Conservation (phyloP, 2,113 vertebrate species). For the Hoplias malabaricus region DNA sequence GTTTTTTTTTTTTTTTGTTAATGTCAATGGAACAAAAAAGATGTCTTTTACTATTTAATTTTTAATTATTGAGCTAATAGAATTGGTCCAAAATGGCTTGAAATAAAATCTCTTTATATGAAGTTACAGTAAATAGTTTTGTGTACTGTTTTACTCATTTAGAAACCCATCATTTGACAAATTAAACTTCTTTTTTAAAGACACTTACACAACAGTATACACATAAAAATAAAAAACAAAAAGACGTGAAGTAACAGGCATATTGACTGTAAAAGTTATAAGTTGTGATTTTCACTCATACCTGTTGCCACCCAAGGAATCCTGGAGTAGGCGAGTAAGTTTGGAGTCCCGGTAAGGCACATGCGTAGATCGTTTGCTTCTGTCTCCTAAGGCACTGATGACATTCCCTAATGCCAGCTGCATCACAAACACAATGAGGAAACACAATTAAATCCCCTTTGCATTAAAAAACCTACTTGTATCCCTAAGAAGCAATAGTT, state of each 20-base stretch:
- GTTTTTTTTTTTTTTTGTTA: too few relatives aligned
- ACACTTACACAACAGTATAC: too few relatives aligned
- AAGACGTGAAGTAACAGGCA: background rate
- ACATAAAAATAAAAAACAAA: background rate
- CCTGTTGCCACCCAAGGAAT: constrained; percentile 97
- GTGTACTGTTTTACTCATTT: too few relatives aligned
- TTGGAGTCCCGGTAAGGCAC: constrained; percentile 98
- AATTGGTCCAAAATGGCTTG: too few relatives aligned
- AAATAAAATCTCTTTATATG: too few relatives aligned
- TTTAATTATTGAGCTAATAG: too few relatives aligned
- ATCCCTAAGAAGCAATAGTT: too few relatives aligned
- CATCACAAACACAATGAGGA: constrained; percentile 2
- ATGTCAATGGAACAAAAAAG: too few relatives aligned
- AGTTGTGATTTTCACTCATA: constrained; percentile 63
- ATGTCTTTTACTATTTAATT: too few relatives aligned
- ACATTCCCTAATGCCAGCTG: constrained; percentile 96
- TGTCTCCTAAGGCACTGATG: constrained; percentile 94
- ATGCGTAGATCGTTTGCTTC: constrained; percentile 88
- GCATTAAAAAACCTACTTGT: background rate
- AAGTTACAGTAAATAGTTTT: too few relatives aligned
- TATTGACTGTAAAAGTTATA: background rate
- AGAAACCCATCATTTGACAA: too few relatives aligned
- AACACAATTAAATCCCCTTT: background rate
- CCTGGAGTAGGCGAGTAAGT: constrained; percentile 91
- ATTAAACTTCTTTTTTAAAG: too few relatives aligned